Evolutionary conservation across 2,888 invertebrate species (phyloP).

Genomic region (Diarsia dahlii): DNA sequence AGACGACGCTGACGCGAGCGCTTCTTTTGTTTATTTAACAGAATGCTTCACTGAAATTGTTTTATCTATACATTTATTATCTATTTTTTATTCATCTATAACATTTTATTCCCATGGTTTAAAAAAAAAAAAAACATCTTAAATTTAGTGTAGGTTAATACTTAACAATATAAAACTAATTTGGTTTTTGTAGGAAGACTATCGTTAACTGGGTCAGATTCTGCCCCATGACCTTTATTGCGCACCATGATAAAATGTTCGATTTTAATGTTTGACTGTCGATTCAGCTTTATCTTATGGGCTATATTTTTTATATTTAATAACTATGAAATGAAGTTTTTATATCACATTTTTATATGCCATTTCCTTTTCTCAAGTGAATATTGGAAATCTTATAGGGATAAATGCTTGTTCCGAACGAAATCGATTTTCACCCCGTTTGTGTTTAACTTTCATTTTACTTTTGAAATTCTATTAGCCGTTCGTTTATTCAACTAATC

Average conservation of each 20-base stretch:
- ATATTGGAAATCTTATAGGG: slow-evolving; percentile 17
- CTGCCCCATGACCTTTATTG: no score
- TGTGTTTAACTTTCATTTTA: slow-evolving; percentile 71
- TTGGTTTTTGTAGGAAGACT: no score
- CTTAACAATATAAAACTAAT: no score
- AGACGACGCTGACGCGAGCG: no score
- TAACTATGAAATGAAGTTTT: slow-evolving; percentile 14
- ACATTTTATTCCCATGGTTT: no score
- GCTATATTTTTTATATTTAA: not conserved
- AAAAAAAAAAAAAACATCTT: no score
- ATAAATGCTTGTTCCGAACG: slow-evolving; percentile 34
- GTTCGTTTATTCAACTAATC: slow-evolving; percentile 65
- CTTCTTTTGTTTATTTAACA: no score
- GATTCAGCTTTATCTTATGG: not conserved
- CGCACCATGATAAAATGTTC: not conserved
- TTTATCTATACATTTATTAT: no score
- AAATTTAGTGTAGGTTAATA: no score
- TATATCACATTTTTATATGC: not conserved
- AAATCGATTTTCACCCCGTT: slow-evolving; percentile 54
- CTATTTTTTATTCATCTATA: no score
- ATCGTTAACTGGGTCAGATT: no score
- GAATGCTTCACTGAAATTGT: no score
- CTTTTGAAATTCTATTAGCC: slow-evolving; percentile 67
- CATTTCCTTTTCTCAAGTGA: slow-evolving; percentile 11
- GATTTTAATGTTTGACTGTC: not conserved